Evolutionary conservation across 2,888 invertebrate species (phyloP), one percentile per base, ranked within the genome.

Genomic region (Bombyx huttoni): DNA sequence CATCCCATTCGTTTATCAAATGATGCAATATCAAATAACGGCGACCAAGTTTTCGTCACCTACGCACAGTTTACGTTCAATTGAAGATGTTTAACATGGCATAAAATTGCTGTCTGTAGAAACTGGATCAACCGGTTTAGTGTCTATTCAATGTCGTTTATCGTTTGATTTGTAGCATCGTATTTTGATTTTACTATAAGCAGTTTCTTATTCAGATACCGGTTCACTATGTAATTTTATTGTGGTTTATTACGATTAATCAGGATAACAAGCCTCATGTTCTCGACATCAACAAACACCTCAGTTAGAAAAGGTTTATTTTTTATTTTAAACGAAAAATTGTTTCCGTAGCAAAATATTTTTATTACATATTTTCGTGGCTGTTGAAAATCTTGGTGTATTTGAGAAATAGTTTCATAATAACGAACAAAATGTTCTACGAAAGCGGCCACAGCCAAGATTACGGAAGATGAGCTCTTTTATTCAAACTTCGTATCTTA

Each of bases 61-160:
- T 74, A 78, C 79, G 73, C 76, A 57, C 61, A 67, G 61, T 70
- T 79, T 78, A 76, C 65, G 58, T 61, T 65, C 73, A 79, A 77
- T 79, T 73, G 67, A 66, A 58, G 56, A 61, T 59, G 56, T 47
- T 51, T 14, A 50, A 45, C 40, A 40, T 40, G 40, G 9, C 40
- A 40, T 40, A 8, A 13, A 35, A 13, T 34, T 10, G 48, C 47
- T 48, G 56, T 51, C 52, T 56, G 56, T 61, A 58, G 57, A 57
- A 62, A 69, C 66, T 60, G 59, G 67, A 65, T 58, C 49, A 34
- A 58, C 61, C 56, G 53, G 63, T 68, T 49, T 53, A 49, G 51
- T 54, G 54, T 56, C 58, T 52, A 63, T 60, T 60, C 65, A 61
- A 62, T 24, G 61, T 62, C 60, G 47, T 47, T 49, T 52, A 55